Conservation (phyloP, 2,113 vertebrate species). For the Megalops atlanticus region DNA sequence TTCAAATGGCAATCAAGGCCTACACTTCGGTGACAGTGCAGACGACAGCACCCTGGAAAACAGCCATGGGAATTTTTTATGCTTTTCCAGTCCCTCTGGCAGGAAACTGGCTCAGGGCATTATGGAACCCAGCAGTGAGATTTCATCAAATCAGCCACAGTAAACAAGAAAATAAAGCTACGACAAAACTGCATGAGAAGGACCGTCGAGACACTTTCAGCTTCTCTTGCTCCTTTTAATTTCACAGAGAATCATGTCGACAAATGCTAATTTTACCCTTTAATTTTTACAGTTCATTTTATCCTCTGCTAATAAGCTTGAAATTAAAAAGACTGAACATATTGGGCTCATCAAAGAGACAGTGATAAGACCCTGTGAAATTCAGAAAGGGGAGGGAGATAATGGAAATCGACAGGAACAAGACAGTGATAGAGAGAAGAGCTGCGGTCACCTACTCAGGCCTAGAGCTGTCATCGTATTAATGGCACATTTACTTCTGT, state of each 20-base stretch:
- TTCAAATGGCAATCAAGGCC: background rate
- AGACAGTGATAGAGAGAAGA: slow-evolving; percentile 16
- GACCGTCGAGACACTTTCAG: slow-evolving; percentile 37
- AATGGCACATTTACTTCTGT: background rate
- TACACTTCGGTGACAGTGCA: background rate
- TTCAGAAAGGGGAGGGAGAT: slow-evolving; percentile 45
- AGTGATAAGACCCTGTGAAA: slow-evolving; percentile 55
- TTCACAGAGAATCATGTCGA: slow-evolving; percentile 68
- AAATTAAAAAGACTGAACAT: slow-evolving; percentile 69
- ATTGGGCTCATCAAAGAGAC: slow-evolving; percentile 53
- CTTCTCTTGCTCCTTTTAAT: slow-evolving; percentile 53
- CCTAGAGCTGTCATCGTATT: slow-evolving; percentile 11
- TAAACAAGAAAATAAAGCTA: slow-evolving; percentile 49
- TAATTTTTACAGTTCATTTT: slow-evolving; percentile 61
- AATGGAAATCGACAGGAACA: slow-evolving; percentile 52
- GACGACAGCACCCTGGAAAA: background rate
- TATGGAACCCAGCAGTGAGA: slow-evolving; percentile 28
- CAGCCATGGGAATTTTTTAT: background rate
- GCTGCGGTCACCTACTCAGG: slow-evolving; percentile 8
- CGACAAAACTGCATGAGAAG: slow-evolving; percentile 33
- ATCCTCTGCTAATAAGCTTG: slow-evolving; percentile 71
- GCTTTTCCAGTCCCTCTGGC: slow-evolving; percentile 21
- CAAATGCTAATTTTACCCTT: slow-evolving; percentile 73
- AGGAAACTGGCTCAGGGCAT: slow-evolving; percentile 15
- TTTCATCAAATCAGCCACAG: slow-evolving; percentile 38